phyloP scores from a whole-genome alignment of 2,888 invertebrate species.

The Ormyrus labotus region DNA sequence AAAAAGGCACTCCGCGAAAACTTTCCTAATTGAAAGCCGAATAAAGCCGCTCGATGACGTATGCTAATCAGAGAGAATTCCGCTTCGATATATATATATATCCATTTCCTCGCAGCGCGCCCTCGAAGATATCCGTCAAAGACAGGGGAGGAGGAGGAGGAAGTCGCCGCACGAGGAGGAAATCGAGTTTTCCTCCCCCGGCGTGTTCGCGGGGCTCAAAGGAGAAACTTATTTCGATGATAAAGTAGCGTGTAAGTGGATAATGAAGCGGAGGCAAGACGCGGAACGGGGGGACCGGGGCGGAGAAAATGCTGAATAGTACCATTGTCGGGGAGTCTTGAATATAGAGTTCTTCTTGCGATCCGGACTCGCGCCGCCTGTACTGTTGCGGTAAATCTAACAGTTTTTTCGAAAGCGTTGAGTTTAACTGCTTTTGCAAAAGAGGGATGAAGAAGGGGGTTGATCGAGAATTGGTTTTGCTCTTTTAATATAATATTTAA shows the following conservation, averaged over 20 bases:
- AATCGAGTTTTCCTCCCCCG: neutral
- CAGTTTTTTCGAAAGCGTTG: too few species aligned
- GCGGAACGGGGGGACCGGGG: too few species aligned
- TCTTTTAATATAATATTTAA: too few species aligned
- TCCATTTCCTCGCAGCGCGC: too few species aligned
- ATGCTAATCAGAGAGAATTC: neutral
- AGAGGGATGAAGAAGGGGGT: too few species aligned
- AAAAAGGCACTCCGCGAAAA: neutral
- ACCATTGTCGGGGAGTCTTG: conserved; percentile 18
- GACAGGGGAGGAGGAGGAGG: neutral
- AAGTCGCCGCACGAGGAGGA: neutral
- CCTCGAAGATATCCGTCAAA: neutral
- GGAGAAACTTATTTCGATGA: conserved; percentile 6
- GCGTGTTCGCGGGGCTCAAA: neutral
- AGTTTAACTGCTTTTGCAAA: too few species aligned
- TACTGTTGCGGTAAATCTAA: too few species aligned
- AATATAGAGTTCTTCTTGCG: conserved; percentile 2
- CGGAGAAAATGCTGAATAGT: conserved; percentile 14
- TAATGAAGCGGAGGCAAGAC: neutral
- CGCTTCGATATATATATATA: too few species aligned
- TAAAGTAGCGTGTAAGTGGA: conserved; percentile 5
- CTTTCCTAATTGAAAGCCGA: conserved; percentile 26
- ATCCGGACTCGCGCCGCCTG: too few species aligned
- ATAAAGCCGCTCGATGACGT: neutral
- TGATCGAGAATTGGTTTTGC: too few species aligned